Conservation (phyloP, 2,888 invertebrate species). For the Latheticus oryzae region DNA sequence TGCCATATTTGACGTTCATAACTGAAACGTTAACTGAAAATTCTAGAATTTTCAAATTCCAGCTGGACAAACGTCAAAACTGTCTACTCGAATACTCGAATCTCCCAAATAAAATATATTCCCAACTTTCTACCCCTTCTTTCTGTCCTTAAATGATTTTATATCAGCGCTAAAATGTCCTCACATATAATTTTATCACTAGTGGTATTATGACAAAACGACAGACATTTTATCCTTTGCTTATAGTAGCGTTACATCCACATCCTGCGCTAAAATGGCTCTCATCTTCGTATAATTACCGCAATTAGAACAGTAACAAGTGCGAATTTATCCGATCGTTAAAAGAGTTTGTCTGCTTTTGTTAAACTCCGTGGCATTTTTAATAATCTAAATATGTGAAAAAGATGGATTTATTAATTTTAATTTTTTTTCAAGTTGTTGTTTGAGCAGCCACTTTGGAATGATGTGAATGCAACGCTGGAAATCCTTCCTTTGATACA, state of each 20-base stretch:
- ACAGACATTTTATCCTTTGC: slow-evolving; percentile 15
- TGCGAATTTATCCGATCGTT: slow-evolving; percentile 11
- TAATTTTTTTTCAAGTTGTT: slow-evolving; percentile 2
- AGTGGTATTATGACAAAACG: slow-evolving; percentile 11
- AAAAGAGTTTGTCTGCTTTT: slow-evolving; percentile 4
- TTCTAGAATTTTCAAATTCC: too few species aligned
- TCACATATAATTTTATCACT: slow-evolving; percentile 18
- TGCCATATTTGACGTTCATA: too few species aligned
- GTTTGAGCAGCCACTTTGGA: slow-evolving; percentile 13
- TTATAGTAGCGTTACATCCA: slow-evolving; percentile 10
- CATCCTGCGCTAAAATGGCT: slow-evolving; percentile 8
- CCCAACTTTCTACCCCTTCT: not conserved
- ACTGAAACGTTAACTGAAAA: too few species aligned
- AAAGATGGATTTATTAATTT: not conserved
- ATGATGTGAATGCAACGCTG: slow-evolving; percentile 13
- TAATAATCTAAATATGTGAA: slow-evolving; percentile 7
- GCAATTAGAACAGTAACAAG: slow-evolving; percentile 13
- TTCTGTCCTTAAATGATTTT: slow-evolving; percentile 3
- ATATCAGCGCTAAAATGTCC: slow-evolving; percentile 3
- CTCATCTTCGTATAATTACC: slow-evolving; percentile 15
- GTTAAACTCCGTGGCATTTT: not conserved
- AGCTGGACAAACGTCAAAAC: too few species aligned
- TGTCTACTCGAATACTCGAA: too few species aligned
- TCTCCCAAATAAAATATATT: too few species aligned
- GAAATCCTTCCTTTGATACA: slow-evolving; percentile 7